Evolutionary conservation across 2,888 invertebrate species (phyloP).

Genomic region (Anodontia alba): DNA sequence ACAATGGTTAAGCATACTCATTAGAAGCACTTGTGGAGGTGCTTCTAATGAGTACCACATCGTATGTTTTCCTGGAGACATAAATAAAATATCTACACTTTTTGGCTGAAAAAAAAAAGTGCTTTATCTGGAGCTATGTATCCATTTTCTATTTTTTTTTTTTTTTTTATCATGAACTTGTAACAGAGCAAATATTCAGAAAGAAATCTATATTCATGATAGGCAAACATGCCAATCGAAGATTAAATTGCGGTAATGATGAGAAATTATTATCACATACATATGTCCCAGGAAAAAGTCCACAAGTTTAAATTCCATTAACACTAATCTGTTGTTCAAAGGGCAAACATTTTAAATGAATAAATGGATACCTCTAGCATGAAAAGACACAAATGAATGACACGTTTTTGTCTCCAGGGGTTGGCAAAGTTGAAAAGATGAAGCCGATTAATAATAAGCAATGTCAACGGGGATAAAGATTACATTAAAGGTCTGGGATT

Average conservation of each 20-base stretch:
- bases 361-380: neutral
- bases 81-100: no score
- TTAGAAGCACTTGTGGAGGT: no score
- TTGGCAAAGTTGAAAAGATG: neutral
- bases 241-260: conserved; percentile 3
- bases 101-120: no score
- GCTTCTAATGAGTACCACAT: no score
- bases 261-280: conserved; percentile 11
- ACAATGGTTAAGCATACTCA: no score
- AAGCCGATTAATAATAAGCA: neutral
- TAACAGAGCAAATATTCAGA: neutral
- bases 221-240: neutral
- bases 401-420: neutral
- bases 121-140: no score
- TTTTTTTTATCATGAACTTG: neutral
- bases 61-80: no score
- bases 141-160: no score
- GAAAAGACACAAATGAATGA: neutral
- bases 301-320: neutral
- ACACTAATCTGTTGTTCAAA: conserved; percentile 10
- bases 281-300: neutral
- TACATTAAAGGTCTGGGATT: neutral
- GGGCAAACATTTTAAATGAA: neutral
- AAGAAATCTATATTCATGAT: conserved; percentile 4
- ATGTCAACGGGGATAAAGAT: neutral